These are phyloP conservation scores for Drosophila buzzatii DNA, from an alignment of 2,888 invertebrate species.

Conservation along the genomic window DNA sequence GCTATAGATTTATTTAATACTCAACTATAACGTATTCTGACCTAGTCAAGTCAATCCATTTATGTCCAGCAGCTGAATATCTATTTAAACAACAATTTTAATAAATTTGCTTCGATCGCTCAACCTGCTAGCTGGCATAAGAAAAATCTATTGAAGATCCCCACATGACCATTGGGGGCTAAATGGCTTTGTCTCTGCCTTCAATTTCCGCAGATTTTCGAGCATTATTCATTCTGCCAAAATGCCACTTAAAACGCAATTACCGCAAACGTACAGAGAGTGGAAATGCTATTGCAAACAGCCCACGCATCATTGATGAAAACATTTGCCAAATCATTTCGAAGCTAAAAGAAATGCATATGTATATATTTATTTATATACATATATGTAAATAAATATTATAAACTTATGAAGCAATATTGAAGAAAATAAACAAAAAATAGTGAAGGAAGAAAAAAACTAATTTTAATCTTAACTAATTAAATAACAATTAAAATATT, in stretches of 20 bases:
- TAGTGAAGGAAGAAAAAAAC: not conserved
- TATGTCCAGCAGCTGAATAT: not conserved
- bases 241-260: slow-evolving; percentile 62
- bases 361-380: not conserved
- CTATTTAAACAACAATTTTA: not conserved
- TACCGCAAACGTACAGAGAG: slow-evolving; percentile 37
- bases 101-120: not conserved
- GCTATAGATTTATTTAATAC: not conserved
- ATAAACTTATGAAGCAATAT: slow-evolving; percentile 56
- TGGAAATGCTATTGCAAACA: slow-evolving; percentile 21
- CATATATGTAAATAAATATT: slow-evolving; percentile 24
- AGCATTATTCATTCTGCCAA: slow-evolving; percentile 53
- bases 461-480: not conserved
- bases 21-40: not conserved
- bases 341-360: slow-evolving; percentile 17
- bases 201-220: slow-evolving; percentile 19
- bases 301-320: slow-evolving; percentile 53
- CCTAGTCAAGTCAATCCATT: not conserved
- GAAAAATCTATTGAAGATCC: slow-evolving; percentile 14
- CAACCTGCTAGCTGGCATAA: slow-evolving; percentile 1
- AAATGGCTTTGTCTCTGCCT: slow-evolving; percentile 26
- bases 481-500: not conserved
- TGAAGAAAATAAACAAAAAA: slow-evolving; percentile 17
- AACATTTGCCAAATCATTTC: slow-evolving; percentile 49
- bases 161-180: slow-evolving; percentile 2